Evolutionary conservation across 1,140 invertebrate genomes (phyloP), one percentile per base, ranked within the genome.

Genomic region (Druon quercuslanigerum): DNA sequence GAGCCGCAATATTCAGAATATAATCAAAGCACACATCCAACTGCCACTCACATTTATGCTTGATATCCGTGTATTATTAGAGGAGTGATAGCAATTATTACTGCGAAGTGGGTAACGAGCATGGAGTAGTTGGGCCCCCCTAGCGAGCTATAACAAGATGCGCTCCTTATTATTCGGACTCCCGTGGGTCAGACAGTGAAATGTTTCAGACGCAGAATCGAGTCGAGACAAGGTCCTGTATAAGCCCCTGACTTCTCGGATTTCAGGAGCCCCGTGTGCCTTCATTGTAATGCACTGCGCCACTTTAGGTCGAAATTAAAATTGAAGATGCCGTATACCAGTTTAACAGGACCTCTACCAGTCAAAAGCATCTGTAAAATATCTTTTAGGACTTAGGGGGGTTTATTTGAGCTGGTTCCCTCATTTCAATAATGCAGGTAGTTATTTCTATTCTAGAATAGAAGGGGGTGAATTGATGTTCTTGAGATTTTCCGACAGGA

Each of bases 131-230:
- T 80, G 77, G 77, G 71, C 75, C 79, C 84, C 80, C 80, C 78
- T 74, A 17, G 79, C 56, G 80, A 56, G 72, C 60, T 73, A 81
- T 85, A 85, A 85, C 84, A 80, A 85, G 84, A 79, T 71, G 72
- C 78, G 40, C 79, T 79, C 72, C 82, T 79, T 75, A 81, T 82
- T 79, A 80, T 81, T 79, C 40, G 60, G 70, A 75, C 79, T 79
- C 80, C 80, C 70, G 79, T 73, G 71, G 77, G 79, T 75, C 70
- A 81, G 82, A 79, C 83, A 77, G 77, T 74, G 51, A 46, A 71
- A 71, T 9, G 70, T 70, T 72, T 25, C 74, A 76, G 57, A 66
- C 13, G 25, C 60, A 25, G 57, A 66, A 66, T 66, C 57, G 19
- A 57, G 57, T 60, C 57, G 60, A 66, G 60, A 66, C 60, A 66